Evolutionary conservation across 2,888 invertebrate species (phyloP), one percentile per base, ranked within the genome.

Genomic region (Sminthurinus aureus): DNA sequence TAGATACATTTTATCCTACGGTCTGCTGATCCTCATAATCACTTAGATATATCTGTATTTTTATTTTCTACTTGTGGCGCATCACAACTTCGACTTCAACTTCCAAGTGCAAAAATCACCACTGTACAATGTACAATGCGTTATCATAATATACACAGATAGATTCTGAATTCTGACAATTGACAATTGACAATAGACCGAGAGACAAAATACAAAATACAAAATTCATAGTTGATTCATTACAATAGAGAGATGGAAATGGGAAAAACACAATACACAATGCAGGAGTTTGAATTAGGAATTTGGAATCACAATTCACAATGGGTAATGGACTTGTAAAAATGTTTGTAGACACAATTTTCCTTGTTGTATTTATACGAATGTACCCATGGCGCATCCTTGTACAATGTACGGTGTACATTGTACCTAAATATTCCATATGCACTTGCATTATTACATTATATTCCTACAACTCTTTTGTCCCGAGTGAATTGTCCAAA

Each of bases 401-500:
- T n/a, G n/a, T n/a, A n/a, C n/a, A n/a, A n/a, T n/a, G n/a, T n/a
- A n/a, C n/a, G n/a, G n/a, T n/a, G n/a, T n/a, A n/a, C n/a, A n/a
- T n/a, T n/a, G n/a, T n/a, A n/a, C n/a, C n/a, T n/a, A n/a, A n/a
- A n/a, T 6, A 38, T 38, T 38, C 38, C 38, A 38, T 38, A 4
- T 38, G 3, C 38, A 38, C 6, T 4, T 38, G 38, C 6, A 38
- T 38, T 38, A 38, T 38, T 38, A 38, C 38, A 38, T 38, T 38
- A 58, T 58, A 58, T 71, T 71, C 71, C 71, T 71, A 9, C 15
- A 71, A 71, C 71, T 71, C 71, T 71, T 71, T 71, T 71, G 71
- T 71, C 71, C 71, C 71, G 24, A 71, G 15, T 26, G 71, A 71
- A 71, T 71, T 71, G 18, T 18, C 18, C 1, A 18, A 71, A 71